phyloP scores from a whole-genome alignment of 2,113 vertebrate genomes.

The Dendropsophus ebraccatus region DNA sequence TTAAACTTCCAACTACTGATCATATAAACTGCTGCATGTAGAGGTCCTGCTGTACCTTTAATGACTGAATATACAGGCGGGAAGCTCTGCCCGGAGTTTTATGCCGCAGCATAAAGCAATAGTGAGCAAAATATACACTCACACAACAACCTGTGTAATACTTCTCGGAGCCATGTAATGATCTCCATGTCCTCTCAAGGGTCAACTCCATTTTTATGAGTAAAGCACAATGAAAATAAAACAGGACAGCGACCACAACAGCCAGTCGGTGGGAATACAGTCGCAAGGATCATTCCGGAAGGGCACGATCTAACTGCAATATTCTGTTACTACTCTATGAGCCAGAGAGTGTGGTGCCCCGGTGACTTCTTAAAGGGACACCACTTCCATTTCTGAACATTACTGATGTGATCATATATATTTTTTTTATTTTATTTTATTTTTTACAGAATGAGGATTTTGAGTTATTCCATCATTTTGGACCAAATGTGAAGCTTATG shows the following conservation, averaged over 20 bases:
- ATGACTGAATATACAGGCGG: slow-evolving; percentile 49
- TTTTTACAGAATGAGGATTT: neutral
- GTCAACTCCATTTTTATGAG: neutral
- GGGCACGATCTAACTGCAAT: neutral
- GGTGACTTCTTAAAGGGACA: neutral
- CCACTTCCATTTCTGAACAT: slow-evolving; percentile 8
- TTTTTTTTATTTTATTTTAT: no score
- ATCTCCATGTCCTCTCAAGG: slow-evolving; percentile 25
- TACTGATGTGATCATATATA: neutral
- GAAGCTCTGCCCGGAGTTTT: slow-evolving; percentile 53
- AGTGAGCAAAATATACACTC: neutral
- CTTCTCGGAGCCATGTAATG: slow-evolving; percentile 5
- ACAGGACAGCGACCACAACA: neutral
- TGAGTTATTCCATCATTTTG: neutral
- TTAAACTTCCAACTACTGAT: slow-evolving; percentile 1
- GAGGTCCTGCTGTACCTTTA: slow-evolving; percentile 50
- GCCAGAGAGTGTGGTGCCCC: neutral
- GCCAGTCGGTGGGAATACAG: neutral
- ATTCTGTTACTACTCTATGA: neutral
- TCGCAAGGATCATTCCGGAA: neutral
- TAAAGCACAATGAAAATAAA: slow-evolving; percentile 53
- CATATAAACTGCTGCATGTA: neutral
- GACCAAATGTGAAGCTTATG: slow-evolving; percentile 37
- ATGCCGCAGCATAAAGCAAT: slow-evolving; percentile 57
- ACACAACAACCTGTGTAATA: neutral